phyloP scores from a whole-genome alignment of 2,888 invertebrate species.

The Troides oblongomaculatus region DNA sequence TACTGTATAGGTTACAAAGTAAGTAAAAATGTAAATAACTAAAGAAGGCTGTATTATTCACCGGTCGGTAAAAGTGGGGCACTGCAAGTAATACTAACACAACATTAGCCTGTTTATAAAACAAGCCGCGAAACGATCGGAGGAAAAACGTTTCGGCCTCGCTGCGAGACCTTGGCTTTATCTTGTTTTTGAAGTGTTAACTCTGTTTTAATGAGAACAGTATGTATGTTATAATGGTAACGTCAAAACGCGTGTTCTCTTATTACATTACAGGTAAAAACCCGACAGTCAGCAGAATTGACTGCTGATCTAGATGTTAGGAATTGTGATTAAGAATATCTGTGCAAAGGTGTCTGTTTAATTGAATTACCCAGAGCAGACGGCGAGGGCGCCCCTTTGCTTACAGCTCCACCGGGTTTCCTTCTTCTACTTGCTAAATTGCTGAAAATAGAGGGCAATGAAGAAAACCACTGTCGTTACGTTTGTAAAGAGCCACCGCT shows the following conservation, averaged over 20 bases:
- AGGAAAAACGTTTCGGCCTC: slow-evolving; percentile 16
- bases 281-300: too few species aligned
- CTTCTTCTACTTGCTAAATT: too few species aligned
- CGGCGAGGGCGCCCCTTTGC: too few species aligned
- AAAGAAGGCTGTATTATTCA: not conserved
- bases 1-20: not conserved
- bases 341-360: too few species aligned
- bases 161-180: slow-evolving; percentile 3
- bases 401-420: too few species aligned
- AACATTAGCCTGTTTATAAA: slow-evolving; percentile 18
- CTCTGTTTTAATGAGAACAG: not conserved
- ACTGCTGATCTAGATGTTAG: too few species aligned
- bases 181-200: not conserved
- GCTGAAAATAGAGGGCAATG: too few species aligned
- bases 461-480: too few species aligned
- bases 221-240: not conserved
- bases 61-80: slow-evolving; percentile 1
- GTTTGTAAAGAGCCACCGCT: too few species aligned
- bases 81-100: not conserved
- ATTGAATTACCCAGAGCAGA: too few species aligned
- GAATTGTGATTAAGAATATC: too few species aligned
- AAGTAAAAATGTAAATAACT: not conserved
- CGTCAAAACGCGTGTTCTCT: not conserved
- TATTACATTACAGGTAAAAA: not conserved
- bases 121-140: not conserved